These are phyloP conservation scores for Eupristina koningsbergeri DNA, from an alignment of 1,140 invertebrate genomes.

Conservation along the genomic window DNA sequence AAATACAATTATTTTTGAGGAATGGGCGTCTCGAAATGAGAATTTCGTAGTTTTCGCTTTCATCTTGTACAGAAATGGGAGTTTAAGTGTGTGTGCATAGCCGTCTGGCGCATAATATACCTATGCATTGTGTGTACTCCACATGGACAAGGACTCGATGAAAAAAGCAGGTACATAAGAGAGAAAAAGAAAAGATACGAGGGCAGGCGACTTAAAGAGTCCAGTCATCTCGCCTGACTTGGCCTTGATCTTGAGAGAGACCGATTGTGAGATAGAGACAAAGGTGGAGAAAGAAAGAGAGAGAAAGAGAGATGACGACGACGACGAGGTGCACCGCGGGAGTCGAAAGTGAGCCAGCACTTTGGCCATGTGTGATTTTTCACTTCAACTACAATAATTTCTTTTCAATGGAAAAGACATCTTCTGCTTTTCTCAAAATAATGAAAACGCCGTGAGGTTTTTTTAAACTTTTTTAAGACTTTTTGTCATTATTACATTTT, in stretches of 20 bases:
- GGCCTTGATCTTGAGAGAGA: constrained; percentile 71
- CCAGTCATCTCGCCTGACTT: constrained; percentile 69
- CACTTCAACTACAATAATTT: constrained; percentile 34
- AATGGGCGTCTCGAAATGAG: neutral
- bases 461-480: constrained; percentile 12
- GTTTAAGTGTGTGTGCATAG: neutral
- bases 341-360: constrained; percentile 62
- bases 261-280: constrained; percentile 27
- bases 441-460: constrained; percentile 3
- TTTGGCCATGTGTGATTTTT: constrained; percentile 53
- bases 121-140: constrained; percentile 21
- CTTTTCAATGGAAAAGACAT: constrained; percentile 5
- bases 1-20: neutral
- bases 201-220: constrained; percentile 63
- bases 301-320: too few species aligned
- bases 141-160: constrained; percentile 22
- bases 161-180: constrained; percentile 40
- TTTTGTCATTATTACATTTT: too few species aligned
- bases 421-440: constrained; percentile 28
- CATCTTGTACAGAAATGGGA: neutral
- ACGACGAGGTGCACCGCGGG: constrained; percentile 64
- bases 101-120: constrained; percentile 6
- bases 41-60: constrained; percentile 24
- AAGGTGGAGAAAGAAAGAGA: constrained; percentile 34
- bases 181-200: constrained; percentile 56